Evolutionary conservation across 2,797 vertebrate genomes (phyloP).

Genomic region (Chiroxiphia lanceolata): DNA sequence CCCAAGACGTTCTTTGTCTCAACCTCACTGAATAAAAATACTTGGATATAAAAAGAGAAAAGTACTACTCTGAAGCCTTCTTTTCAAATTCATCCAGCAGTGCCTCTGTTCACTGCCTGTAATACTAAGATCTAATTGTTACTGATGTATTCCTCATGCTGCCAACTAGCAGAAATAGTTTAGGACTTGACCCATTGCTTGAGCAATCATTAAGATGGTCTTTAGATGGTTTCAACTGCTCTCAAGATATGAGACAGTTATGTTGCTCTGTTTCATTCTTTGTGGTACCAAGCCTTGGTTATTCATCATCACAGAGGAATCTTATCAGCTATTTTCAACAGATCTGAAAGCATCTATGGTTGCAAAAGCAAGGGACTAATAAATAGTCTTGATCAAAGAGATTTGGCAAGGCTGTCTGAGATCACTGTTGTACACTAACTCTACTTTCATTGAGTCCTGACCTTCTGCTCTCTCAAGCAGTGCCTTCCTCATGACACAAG

Average conservation of each 20-base stretch:
- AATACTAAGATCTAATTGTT: background rate
- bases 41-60: background rate
- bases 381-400: background rate
- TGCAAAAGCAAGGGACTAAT: background rate
- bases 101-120: background rate
- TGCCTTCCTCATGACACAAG: background rate
- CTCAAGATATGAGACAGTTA: background rate
- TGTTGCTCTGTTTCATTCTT: background rate
- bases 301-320: background rate
- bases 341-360: background rate
- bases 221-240: background rate
- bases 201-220: background rate
- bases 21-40: slow-evolving; percentile 16
- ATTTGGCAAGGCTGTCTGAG: background rate
- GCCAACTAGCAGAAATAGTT: background rate
- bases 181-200: background rate
- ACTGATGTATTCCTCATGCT: background rate
- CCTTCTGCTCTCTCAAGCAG: background rate
- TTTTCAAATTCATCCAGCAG: background rate
- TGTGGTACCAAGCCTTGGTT: background rate
- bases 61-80: background rate
- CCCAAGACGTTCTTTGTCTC: background rate
- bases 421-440: background rate
- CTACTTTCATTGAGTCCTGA: background rate
- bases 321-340: background rate